phyloP scores from a whole-genome alignment of 2,113 vertebrate genomes.

The Zingel zingel region DNA sequence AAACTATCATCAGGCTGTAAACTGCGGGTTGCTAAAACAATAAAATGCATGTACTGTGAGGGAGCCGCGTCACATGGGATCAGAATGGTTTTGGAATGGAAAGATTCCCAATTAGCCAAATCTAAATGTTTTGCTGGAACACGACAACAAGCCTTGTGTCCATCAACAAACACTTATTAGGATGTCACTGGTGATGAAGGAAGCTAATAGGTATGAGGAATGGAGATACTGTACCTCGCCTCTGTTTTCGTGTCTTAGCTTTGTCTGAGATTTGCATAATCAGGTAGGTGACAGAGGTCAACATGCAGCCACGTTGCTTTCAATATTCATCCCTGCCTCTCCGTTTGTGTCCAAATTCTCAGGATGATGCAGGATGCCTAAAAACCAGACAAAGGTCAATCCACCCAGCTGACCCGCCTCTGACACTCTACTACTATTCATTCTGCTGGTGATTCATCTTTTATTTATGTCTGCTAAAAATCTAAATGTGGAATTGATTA shows the following conservation, averaged over 20 bases:
- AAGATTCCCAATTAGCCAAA: constrained; percentile 59
- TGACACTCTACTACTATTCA: constrained; percentile 29
- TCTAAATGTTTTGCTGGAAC: constrained; percentile 68
- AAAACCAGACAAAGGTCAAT: constrained; percentile 43
- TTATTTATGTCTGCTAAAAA: constrained; percentile 54
- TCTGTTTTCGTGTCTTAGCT: constrained; percentile 11
- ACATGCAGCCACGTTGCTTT: constrained; percentile 39
- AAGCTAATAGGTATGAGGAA: constrained; percentile 41
- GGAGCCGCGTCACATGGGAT: constrained; percentile 42
- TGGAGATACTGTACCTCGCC: constrained; percentile 22
- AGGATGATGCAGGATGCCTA: constrained; percentile 30
- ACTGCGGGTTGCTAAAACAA: constrained; percentile 51
- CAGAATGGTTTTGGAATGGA: constrained; percentile 52
- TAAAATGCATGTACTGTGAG: constrained; percentile 48
- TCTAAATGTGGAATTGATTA: constrained; percentile 61
- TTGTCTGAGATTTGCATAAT: constrained; percentile 62
- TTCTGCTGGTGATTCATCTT: constrained; percentile 52
- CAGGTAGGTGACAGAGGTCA: constrained; percentile 51
- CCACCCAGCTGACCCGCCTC: constrained; percentile 43
- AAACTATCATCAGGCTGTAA: constrained; percentile 55
- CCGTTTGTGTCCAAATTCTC: constrained; percentile 32
- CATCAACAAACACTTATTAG: constrained; percentile 63
- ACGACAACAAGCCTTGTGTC: constrained; percentile 39
- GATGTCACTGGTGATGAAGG: constrained; percentile 75
- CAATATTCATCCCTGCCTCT: constrained; percentile 54